Percentiles rank a stretch among this genome's conserved stretches.
Evolutionary conservation across 2,888 invertebrate species (phyloP).

Genomic region (Cartodere bifasciata): DNA sequence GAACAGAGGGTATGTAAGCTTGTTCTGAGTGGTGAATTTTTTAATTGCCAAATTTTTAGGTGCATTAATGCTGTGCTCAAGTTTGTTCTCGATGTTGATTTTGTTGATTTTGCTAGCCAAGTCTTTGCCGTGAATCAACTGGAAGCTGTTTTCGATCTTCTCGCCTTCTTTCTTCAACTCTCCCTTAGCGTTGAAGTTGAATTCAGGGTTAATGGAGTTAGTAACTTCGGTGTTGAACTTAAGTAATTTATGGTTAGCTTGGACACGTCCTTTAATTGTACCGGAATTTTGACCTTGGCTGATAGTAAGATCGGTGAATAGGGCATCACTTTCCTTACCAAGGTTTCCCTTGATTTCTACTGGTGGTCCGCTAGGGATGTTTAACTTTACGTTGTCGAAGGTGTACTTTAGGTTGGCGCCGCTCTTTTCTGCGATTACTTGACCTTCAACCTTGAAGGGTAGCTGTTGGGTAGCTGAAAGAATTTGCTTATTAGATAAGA

Average conservation of each 20-base stretch:
- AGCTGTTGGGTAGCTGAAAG: slow-evolving; percentile 18
- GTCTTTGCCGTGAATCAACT: slow-evolving; percentile 50
- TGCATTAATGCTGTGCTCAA: slow-evolving; percentile 15
- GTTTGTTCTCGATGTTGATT: slow-evolving; percentile 16
- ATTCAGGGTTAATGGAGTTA: slow-evolving; percentile 45
- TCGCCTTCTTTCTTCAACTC: slow-evolving; percentile 25
- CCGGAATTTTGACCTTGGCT: slow-evolving; percentile 36
- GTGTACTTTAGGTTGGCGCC: slow-evolving; percentile 39
- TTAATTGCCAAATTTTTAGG: slow-evolving; percentile 15
- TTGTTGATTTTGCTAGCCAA: slow-evolving; percentile 44
- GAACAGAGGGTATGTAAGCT: slow-evolving; percentile 42
- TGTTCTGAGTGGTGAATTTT: slow-evolving; percentile 38
- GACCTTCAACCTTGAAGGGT: slow-evolving; percentile 42
- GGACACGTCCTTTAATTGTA: slow-evolving; percentile 30
- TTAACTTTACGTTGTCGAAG: slow-evolving; percentile 43
- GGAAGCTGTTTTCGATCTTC: slow-evolving; percentile 13
- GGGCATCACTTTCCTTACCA: slow-evolving; percentile 30
- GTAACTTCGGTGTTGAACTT: slow-evolving; percentile 39
- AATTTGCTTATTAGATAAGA: neutral
- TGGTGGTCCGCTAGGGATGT: slow-evolving; percentile 34
- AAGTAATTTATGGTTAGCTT: slow-evolving; percentile 33
- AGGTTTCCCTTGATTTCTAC: slow-evolving; percentile 41
- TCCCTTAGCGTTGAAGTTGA: slow-evolving; percentile 48
- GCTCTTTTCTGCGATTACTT: slow-evolving; percentile 33
- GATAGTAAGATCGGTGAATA: slow-evolving; percentile 40